Evolutionary conservation across 2,797 vertebrate species (phyloP), one percentile per base, ranked within the genome.

Genomic region (Euphonia xanthogaster): DNA sequence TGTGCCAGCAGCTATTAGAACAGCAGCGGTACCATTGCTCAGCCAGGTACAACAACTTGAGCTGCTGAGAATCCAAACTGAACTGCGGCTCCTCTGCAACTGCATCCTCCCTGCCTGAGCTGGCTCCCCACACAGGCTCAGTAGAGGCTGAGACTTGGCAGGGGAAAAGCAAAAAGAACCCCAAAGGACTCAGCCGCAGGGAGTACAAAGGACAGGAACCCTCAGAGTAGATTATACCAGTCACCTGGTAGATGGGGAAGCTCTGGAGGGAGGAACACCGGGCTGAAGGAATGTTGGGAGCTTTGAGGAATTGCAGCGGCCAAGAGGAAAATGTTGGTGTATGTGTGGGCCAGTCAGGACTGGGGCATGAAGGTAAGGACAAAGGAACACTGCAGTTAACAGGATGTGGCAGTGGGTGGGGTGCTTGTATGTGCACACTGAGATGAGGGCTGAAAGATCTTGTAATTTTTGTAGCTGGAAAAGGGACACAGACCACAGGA

Each of bases 401-500:
- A 40, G 53, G 24, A 45, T 19, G 21, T 51, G 55, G 22, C 21
- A 50, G 39, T 50, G n/a, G 12, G 10, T 40, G 58, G 18, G 13
- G 45, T 24, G 14, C 42, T 14, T 3, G 0, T 5, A 0, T 65
- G 19, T 23, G 55, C 27, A 15, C 35, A 47, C 28, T 1, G 5
- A 71, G 24, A 31, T 14, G 8, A 11, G 4, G 6, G 6, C 27
- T 35, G 37, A 60, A 80, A 86, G 25, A 10, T 45, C 30, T 28
- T 57, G n/a, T 14, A 21, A 40, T 31, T 62, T 24, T 72, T 74
- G 12, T 14, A 39, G 18, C 30, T 86, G 45, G 8, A 13, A 60
- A 71, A 88, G 12, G 30, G 42, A 65, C 30, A 48, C 16, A 50
- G 13, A 77, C 20, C 31, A 80, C 48, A 71, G 33, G 22, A 25